Evolutionary conservation across 2,113 vertebrate species (phyloP).

Genomic region (Sinocyclocheilus rhinocerous): DNA sequence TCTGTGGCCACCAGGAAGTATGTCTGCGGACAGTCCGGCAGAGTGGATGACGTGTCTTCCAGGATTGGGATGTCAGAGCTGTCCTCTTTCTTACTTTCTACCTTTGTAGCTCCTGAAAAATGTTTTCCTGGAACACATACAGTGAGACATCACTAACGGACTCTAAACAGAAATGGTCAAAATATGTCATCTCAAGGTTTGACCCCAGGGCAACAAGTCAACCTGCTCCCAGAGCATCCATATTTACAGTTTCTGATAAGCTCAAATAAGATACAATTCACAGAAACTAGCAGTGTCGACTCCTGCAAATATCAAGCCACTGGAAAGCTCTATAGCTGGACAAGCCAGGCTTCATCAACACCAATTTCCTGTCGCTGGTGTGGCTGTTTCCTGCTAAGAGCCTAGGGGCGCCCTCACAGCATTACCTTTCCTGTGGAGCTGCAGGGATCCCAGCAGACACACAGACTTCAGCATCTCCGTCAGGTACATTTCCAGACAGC

Average conservation of each 20-base stretch:
- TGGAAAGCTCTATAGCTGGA: not conserved
- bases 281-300: not conserved
- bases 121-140: constrained; percentile 83
- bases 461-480: constrained; percentile 98
- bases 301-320: not conserved
- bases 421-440: constrained; percentile 96
- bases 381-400: constrained; percentile 1
- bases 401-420: not conserved
- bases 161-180: not conserved
- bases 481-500: constrained; percentile 98
- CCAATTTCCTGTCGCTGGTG: not conserved
- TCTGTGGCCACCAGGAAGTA: constrained; percentile 91
- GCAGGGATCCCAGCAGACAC: constrained; percentile 93
- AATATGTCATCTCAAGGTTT: not conserved
- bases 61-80: constrained; percentile 88
- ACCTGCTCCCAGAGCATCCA: not conserved
- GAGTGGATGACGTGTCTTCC: constrained; percentile 86
- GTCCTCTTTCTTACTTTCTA: constrained; percentile 84
- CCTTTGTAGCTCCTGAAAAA: constrained; percentile 70
- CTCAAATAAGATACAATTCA: not conserved
- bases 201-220: not conserved
- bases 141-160: not conserved
- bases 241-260: not conserved
- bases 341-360: not conserved
- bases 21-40: constrained; percentile 85